Percentiles rank a stretch among this genome's conserved stretches.
phyloP scores from a whole-genome alignment of 2,888 invertebrate species.

The Heliconius erato region DNA sequence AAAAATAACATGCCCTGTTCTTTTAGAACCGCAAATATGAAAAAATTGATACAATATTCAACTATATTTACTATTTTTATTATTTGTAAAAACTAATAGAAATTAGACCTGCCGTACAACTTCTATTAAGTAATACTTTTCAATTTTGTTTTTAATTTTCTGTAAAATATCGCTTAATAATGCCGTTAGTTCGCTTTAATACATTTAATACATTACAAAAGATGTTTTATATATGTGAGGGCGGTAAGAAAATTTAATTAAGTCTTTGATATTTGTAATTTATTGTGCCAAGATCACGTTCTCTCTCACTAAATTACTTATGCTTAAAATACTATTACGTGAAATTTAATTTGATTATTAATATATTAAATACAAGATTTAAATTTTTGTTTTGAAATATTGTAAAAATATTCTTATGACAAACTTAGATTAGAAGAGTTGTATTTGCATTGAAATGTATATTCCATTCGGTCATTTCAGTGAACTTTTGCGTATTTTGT shows the following conservation, averaged over 20 bases:
- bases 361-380: background rate
- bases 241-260: constrained; percentile 30
- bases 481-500: background rate
- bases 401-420: no score
- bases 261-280: constrained; percentile 29
- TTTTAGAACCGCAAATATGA: no score
- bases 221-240: constrained; percentile 2
- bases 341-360: background rate
- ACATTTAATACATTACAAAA: constrained; percentile 14
- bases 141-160: background rate
- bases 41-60: no score
- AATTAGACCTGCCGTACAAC: background rate
- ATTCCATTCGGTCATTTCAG: background rate
- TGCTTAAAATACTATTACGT: background rate
- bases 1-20: no score
- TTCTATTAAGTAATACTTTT: background rate
- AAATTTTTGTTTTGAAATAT: background rate
- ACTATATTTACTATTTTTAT: background rate
- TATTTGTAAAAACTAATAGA: background rate
- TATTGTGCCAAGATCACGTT: constrained; percentile 8
- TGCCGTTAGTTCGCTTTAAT: constrained; percentile 6
- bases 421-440: no score
- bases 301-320: background rate
- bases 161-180: background rate
- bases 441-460: no score